These are phyloP conservation scores for Ciconia stormi DNA, from an alignment of 2,113 vertebrate genomes.

Conservation along the genomic window DNA sequence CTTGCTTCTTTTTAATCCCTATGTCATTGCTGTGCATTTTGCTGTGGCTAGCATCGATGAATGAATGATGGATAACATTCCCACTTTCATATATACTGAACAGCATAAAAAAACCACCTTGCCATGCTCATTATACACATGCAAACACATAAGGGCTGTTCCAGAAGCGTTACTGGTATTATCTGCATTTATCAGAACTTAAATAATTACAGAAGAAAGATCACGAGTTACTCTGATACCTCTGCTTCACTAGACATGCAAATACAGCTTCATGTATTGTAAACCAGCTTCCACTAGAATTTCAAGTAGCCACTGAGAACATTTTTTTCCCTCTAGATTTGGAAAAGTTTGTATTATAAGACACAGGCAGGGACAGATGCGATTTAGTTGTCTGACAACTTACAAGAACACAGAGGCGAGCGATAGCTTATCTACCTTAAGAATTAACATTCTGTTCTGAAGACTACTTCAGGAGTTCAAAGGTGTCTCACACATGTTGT, in stretches of 20 bases:
- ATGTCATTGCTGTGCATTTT: not conserved
- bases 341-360: not conserved
- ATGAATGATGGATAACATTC: not conserved
- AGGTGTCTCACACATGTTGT: not conserved
- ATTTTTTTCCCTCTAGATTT: not conserved
- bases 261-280: not conserved
- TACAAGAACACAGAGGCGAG: not conserved
- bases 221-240: not conserved
- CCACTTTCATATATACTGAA: not conserved
- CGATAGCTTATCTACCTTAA: not conserved
- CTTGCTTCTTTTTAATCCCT: not conserved
- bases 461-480: not conserved
- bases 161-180: not conserved
- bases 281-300: not conserved
- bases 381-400: not conserved
- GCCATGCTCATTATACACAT: not conserved
- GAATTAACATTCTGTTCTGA: not conserved
- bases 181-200: not conserved
- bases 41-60: not conserved
- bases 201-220: not conserved
- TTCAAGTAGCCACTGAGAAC: not conserved
- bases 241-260: not conserved
- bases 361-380: fast-evolving
- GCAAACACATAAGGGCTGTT: not conserved
- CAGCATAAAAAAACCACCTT: not conserved